Percentiles rank a stretch among this genome's conserved stretches.
Conservation (phyloP, 1,140 invertebrate species). For the Campodea augens region DNA sequence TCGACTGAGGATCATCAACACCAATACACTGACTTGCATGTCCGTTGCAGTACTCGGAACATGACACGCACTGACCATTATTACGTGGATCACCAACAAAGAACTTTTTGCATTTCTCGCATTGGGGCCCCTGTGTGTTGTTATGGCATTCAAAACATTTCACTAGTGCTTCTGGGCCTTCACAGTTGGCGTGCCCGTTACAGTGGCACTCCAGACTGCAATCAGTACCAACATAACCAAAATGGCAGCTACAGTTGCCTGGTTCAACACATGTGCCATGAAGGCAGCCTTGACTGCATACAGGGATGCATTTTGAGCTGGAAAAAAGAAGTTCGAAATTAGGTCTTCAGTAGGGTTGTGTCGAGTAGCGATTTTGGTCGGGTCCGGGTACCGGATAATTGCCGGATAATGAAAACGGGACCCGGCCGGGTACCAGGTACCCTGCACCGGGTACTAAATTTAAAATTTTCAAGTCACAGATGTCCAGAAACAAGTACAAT, state of each 20-base stretch:
- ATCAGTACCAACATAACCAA: conserved; percentile 84
- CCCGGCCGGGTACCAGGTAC: too few species aligned
- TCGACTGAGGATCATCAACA: conserved; percentile 13
- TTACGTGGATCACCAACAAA: conserved; percentile 80
- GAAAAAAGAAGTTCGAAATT: conserved; percentile 10
- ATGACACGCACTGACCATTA: conserved; percentile 68
- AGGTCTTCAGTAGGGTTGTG: too few species aligned
- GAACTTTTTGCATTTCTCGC: conserved; percentile 67
- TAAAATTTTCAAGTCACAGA: too few species aligned
- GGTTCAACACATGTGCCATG: conserved; percentile 69
- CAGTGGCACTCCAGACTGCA: conserved; percentile 86
- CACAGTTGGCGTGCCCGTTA: conserved; percentile 83
- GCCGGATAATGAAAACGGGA: too few species aligned
- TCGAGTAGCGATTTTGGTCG: too few species aligned
- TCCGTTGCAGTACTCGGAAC: conserved; percentile 70
- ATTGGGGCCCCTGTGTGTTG: conserved; percentile 60
- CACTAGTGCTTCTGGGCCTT: conserved; percentile 59
- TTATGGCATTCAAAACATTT: conserved; percentile 71
- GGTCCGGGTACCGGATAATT: too few species aligned
- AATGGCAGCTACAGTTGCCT: conserved; percentile 71
- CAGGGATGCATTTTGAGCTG: conserved; percentile 46
- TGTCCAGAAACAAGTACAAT: too few species aligned
- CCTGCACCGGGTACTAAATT: too few species aligned
- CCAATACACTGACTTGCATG: conserved; percentile 65
- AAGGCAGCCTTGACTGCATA: conserved; percentile 74